Base-by-base conservation (phyloP, 2,888 invertebrate genomes). In the Branchellion lobata region DNA sequence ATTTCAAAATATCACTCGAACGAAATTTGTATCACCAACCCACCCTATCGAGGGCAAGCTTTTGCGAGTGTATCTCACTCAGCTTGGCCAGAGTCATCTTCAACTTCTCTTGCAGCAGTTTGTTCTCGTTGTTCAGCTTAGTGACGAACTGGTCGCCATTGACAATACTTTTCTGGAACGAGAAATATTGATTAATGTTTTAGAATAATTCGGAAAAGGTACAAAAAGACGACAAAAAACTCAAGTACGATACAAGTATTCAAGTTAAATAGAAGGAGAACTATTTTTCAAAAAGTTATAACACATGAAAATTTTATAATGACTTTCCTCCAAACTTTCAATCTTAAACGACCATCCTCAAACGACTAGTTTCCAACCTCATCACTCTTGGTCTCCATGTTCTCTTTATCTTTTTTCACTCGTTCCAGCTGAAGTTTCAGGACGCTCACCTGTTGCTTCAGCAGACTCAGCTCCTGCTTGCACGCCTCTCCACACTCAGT, bases 81-180 rank as follows among this genome's bases (percentile, higher is more conserved):
- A 80, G 36, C 24, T 57, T 34, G 40, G 36, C 77, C 1, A 73
- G 1, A 14, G 80, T 14, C 29, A 53, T 21, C 29, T 76, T 80
- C n/a, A 80, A 57, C 27, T 75, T 61, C 21, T 77, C 76, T 24
- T 51, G 34, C 5, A 80, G 57, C 27, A 76, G 69, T 68, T 53
- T 53, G 72, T 80, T 80, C 33, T 80, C 80, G 24, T 51, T 71
- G 29, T 77, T 76, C 34, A 80, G 72, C 21, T 51, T 80, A n/a
- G 40, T 77, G 5, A 69, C 69, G 29, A 69, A 31, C 36, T 77
- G 79, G 27, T 80, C 80, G 1, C 40, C 29, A 65, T 76, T 76
- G 5, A 71, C 33, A 24, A 29, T 29, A 53, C 21, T 65, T 65
- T 27, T n/a, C 29, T 29, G 8, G 53, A 1, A 1, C 11, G 1